These are phyloP conservation scores for Porites evermanni DNA, from an alignment of 92 coral and sea anemone genomes.

Conservation along the genomic window DNA sequence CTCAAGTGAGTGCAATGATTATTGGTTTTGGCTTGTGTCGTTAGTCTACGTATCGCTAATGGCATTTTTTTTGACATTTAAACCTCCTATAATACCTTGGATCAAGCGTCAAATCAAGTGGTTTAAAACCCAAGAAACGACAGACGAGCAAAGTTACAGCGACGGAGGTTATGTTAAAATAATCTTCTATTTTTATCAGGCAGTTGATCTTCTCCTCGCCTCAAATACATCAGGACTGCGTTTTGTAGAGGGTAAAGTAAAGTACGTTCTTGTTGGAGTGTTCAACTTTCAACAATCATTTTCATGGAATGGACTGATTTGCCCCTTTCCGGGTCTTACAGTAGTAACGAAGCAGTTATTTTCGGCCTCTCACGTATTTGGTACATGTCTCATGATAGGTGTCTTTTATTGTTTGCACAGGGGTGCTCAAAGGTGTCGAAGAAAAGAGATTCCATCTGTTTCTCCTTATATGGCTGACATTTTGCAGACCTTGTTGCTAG, in stretches of 20 bases:
- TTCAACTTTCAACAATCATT: slow-evolving; percentile 73
- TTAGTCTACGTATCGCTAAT: slow-evolving; percentile 28
- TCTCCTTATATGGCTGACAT: slow-evolving; percentile 76
- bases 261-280: slow-evolving; percentile 67
- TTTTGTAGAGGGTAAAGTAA: slow-evolving; percentile 14
- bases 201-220: slow-evolving; percentile 66
- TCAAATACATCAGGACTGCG: slow-evolving; percentile 38
- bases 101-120: slow-evolving; percentile 63
- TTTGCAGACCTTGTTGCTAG: slow-evolving; percentile 78
- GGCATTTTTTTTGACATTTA: slow-evolving; percentile 66
- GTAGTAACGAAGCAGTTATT: slow-evolving; percentile 75
- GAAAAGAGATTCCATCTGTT: slow-evolving; percentile 42
- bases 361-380: slow-evolving; percentile 59
- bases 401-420: slow-evolving; percentile 45
- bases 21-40: slow-evolving; percentile 78
- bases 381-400: slow-evolving; percentile 48
- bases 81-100: slow-evolving; percentile 65
- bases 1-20: slow-evolving; percentile 48
- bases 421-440: slow-evolving; percentile 32
- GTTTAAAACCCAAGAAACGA: slow-evolving; percentile 30
- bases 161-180: slow-evolving; percentile 74
- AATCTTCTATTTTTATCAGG: slow-evolving; percentile 83
- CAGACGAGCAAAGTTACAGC: not conserved
- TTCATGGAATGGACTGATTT: slow-evolving; percentile 15
- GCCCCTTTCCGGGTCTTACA: slow-evolving; percentile 82